These are phyloP conservation scores for Mormyrops attenuatus DNA, from an alignment of 2,797 vertebrate genomes.

Conservation along the genomic window DNA sequence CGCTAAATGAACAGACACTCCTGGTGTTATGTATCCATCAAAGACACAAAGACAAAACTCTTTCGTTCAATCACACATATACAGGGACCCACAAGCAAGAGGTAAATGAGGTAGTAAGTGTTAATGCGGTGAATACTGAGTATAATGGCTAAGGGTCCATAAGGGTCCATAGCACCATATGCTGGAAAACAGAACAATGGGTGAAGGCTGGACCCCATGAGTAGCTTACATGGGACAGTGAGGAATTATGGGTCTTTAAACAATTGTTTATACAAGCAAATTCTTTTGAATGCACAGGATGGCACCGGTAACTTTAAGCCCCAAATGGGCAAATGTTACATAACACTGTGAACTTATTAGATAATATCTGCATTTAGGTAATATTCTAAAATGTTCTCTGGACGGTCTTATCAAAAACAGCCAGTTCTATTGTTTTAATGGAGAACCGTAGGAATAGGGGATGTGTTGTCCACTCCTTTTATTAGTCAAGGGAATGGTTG, in stretches of 20 bases:
- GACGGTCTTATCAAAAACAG: not conserved
- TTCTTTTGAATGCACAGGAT: not conserved
- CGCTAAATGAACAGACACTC: not conserved
- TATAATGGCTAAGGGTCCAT: not conserved
- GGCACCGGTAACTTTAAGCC: not conserved
- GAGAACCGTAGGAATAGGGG: too few relatives aligned
- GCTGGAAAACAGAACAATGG: not conserved
- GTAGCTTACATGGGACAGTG: not conserved
- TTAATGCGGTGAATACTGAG: not conserved
- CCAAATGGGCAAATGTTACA: not conserved
- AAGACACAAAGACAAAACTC: not conserved
- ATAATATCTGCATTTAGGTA: not conserved
- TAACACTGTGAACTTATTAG: not conserved
- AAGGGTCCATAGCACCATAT: not conserved
- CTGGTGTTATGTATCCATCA: not conserved
- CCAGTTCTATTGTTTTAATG: not conserved
- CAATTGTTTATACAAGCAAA: not conserved
- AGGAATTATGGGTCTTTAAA: not conserved
- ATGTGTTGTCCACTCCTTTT: too few relatives aligned
- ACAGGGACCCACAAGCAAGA: not conserved
- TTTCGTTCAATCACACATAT: not conserved
- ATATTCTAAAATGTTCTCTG: not conserved
- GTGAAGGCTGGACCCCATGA: not conserved
- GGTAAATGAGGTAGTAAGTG: not conserved
- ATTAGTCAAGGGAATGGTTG: too few relatives aligned